Evolutionary conservation across 30 jellyfish, hydroid and myxozoan species (phyloP), one percentile per base, ranked within the genome.

Genomic region (Phacellophora camtschatica): DNA sequence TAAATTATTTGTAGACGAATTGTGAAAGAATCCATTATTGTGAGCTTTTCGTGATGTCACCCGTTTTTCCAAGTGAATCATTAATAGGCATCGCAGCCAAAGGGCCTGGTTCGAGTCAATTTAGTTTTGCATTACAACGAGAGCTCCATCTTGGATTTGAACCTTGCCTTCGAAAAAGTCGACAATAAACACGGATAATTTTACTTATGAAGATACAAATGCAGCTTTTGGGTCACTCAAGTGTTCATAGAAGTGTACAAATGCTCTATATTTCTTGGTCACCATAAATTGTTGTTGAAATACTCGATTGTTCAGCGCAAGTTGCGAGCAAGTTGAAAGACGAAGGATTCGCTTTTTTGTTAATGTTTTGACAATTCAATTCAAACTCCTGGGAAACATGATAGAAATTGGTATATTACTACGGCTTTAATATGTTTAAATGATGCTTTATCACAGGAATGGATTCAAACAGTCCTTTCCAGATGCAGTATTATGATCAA

Each of bases 41-140:
- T 23, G n/a, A 20, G 65, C 18, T 18, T 4, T 4, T 37, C 42
- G 34, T 37, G 27, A 41, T 71, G 84, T 30, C 89, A 77, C 89
- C 89, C 89, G 89, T 77, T 22, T 77, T 63, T 43, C 30, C 31
- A 48, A 71, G 89, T 57, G 81, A 77, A 77, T 43, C 79, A 77
- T 77, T 58, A 61, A 77, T 43, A 35, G 89, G 80, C 90, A 41
- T 63, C 72, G 78, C 87, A 86, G 87, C 92, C 90, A 63, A 84
- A 84, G 89, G 97, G 96, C 81, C 96, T 85, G 98, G 96, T 74
- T 59, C 96, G 95, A 91, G 95, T 84, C 92, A 84, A 91, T 76
- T 91, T 80, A 91, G 98, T 91, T 91, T 91, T 91, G 96, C 98
- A 85, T 90, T 89, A 66, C 95, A 71, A 83, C 88, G 88, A 71